phyloP scores from a whole-genome alignment of 2,113 vertebrate genomes.

The Catharus bicknelli region DNA sequence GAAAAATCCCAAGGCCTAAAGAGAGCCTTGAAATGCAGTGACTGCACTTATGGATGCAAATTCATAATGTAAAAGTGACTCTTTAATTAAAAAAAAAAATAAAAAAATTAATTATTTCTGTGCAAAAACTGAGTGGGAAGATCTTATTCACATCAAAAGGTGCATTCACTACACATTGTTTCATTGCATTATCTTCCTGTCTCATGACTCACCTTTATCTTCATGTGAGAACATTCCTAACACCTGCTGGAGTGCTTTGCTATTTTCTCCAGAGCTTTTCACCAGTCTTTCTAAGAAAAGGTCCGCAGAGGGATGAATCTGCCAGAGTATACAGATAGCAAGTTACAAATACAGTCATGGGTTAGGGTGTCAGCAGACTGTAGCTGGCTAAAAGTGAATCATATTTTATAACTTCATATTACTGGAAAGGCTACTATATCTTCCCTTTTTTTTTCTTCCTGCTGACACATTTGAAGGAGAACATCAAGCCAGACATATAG shows the following conservation, averaged over 20 bases:
- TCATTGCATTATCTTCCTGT: neutral
- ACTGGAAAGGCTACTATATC: neutral
- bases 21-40: neutral
- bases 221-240: neutral
- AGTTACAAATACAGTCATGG: neutral
- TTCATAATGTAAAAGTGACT: neutral
- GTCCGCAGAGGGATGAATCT: neutral
- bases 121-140: neutral
- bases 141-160: neutral
- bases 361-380: neutral
- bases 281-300: neutral
- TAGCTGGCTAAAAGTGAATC: neutral
- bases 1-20: neutral
- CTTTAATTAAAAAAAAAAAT: neutral
- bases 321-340: neutral
- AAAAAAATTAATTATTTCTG: neutral
- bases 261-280: neutral
- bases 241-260: neutral
- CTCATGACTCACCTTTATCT: neutral
- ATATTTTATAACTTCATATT: neutral
- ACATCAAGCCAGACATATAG: neutral
- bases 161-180: neutral
- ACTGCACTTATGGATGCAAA: neutral
- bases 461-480: neutral
- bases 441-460: neutral